Evolutionary conservation across 1,140 invertebrate species (phyloP).

Genomic region (Drosophila busckii): DNA sequence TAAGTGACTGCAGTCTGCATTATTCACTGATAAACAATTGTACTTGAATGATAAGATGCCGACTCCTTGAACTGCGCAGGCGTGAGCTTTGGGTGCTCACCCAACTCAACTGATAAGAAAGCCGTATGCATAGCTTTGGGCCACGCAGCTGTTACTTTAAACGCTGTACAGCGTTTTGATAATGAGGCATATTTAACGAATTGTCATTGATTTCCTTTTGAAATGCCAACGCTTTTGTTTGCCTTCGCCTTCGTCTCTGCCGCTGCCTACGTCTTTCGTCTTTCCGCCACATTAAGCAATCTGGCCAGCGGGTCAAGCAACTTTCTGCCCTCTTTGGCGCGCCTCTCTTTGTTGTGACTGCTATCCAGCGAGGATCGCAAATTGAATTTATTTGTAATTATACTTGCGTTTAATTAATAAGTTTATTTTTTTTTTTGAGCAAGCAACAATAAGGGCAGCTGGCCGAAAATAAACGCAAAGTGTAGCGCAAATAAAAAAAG

Average conservation of each 20-base stretch:
- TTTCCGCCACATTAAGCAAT: constrained; percentile 58
- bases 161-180: constrained; percentile 43
- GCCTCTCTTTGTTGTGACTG: constrained; percentile 7
- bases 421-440: too few relatives aligned
- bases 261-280: too few relatives aligned
- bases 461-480: constrained; percentile 9
- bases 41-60: constrained; percentile 40
- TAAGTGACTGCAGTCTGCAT: too few relatives aligned
- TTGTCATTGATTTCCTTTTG: constrained; percentile 73
- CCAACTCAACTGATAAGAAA: constrained; percentile 58
- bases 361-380: constrained; percentile 49
- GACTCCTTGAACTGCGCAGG: constrained; percentile 18
- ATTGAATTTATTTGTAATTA: constrained; percentile 64
- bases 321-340: neutral
- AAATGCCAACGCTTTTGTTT: constrained; percentile 49
- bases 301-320: constrained; percentile 8
- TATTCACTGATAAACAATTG: constrained; percentile 54
- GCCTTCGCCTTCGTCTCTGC: too few relatives aligned
- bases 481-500: constrained; percentile 35
- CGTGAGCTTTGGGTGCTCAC: constrained; percentile 43
- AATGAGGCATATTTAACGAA: constrained; percentile 55
- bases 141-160: constrained; percentile 36
- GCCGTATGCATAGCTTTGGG: constrained; percentile 32
- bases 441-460: constrained; percentile 16
- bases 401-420: constrained; percentile 67